Conservation (phyloP, 2,797 vertebrate genomes). For the Sebastes minor region DNA sequence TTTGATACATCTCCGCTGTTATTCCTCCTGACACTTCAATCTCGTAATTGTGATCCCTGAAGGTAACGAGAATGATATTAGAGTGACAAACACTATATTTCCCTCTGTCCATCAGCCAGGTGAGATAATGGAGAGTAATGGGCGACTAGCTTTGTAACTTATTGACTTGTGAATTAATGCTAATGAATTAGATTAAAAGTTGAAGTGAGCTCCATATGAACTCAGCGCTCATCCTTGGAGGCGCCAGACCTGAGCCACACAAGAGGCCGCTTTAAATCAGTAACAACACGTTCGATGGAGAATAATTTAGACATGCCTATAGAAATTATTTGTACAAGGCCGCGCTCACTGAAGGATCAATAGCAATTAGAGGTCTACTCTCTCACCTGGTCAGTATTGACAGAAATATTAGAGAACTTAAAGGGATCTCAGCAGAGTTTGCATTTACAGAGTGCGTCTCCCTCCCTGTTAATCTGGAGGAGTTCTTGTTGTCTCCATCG, state of each 20-base stretch:
- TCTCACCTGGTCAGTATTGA: constrained; percentile 46
- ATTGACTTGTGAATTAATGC: constrained; percentile 75
- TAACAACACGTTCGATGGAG: constrained; percentile 4
- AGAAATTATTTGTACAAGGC: constrained; percentile 47
- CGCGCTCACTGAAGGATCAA: constrained; percentile 40
- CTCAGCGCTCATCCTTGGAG: constrained; percentile 17
- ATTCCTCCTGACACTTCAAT: constrained; percentile 65
- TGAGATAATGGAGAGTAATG: constrained; percentile 77
- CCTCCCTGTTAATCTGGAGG: constrained; percentile 1
- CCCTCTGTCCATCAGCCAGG: constrained; percentile 64
- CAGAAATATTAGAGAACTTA: constrained; percentile 48
- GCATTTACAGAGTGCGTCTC: background rate
- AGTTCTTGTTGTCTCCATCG: constrained; percentile 22
- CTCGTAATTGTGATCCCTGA: constrained; percentile 66
- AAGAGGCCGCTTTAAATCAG: constrained; percentile 31
- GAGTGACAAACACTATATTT: constrained; percentile 68
- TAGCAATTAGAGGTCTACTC: constrained; percentile 48
- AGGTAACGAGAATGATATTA: constrained; percentile 67
- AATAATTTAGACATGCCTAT: constrained; percentile 49
- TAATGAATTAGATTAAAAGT: constrained; percentile 75
- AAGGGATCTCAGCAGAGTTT: constrained; percentile 22
- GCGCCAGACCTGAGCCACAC: background rate
- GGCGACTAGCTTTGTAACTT: constrained; percentile 58
- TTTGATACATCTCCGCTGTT: constrained; percentile 66
- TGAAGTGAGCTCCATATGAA: constrained; percentile 65